These are phyloP conservation scores for Platygyra sinensis DNA, from an alignment of 64 coral and sea anemone genomes.

Conservation along the genomic window DNA sequence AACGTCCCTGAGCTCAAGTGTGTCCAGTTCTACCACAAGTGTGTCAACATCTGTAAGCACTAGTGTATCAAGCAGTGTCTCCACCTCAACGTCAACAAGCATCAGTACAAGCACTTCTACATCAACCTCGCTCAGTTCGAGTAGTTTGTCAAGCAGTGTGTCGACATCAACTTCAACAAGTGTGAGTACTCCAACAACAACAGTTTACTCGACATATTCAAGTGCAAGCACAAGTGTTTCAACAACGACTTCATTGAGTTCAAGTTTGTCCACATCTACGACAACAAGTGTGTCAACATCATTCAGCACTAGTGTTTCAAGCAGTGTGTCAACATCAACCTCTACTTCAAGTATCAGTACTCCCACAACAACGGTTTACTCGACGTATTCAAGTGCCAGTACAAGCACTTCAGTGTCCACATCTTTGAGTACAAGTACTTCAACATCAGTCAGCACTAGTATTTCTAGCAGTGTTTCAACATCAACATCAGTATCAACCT, in stretches of 20 bases:
- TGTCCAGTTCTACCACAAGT: conserved; percentile 2
- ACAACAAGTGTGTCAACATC: too few relatives aligned
- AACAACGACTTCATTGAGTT: too few relatives aligned
- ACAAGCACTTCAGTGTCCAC: background rate
- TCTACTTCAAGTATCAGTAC: too few relatives aligned
- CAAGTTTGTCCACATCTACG: too few relatives aligned
- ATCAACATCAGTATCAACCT: background rate
- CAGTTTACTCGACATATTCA: too few relatives aligned
- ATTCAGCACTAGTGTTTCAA: background rate
- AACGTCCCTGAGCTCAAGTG: conserved; percentile 1
- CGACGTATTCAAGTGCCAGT: background rate
- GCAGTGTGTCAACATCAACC: too few relatives aligned
- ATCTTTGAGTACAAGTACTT: background rate
- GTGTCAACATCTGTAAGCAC: background rate
- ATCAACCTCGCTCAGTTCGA: background rate
- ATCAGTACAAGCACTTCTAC: background rate
- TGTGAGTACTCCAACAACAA: too few relatives aligned
- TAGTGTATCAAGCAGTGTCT: conserved; percentile 9
- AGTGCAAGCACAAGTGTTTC: too few relatives aligned
- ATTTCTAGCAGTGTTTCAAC: conserved; percentile 8
- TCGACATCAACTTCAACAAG: background rate
- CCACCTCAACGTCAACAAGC: background rate
- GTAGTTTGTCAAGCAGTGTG: background rate
- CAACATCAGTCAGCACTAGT: background rate
- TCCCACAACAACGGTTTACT: conserved; percentile 4